Evolutionary conservation across 2,113 vertebrate genomes (phyloP).

Genomic region (Hippocampus mohnikei): DNA sequence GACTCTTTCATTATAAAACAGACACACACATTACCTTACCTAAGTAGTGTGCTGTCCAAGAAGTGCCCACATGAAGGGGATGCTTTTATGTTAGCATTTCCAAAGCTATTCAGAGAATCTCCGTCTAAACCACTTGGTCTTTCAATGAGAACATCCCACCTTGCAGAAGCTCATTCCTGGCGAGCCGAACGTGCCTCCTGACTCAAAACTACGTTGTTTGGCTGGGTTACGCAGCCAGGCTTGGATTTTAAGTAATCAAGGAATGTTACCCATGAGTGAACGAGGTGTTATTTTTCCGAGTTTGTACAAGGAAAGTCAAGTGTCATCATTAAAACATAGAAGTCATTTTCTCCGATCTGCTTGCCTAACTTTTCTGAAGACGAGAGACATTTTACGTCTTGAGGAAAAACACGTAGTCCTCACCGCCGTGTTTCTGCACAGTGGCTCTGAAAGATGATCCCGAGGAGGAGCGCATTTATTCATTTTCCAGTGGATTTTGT

Average conservation of each 20-base stretch:
- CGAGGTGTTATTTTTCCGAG: constrained; percentile 6
- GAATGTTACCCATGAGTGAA: constrained; percentile 31
- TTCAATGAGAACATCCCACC: constrained; percentile 35
- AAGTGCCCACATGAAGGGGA: constrained; percentile 45
- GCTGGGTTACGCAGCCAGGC: constrained; percentile 21
- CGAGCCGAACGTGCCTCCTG: constrained; percentile 48
- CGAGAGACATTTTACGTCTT: constrained; percentile 32
- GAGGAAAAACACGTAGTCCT: constrained; percentile 4
- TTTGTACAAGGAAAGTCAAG: constrained; percentile 35
- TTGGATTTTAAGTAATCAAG: constrained; percentile 50
- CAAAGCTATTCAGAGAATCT: constrained; percentile 45
- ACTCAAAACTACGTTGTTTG: constrained; percentile 41
- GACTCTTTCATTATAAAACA: constrained; percentile 28
- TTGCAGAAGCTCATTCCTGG: constrained; percentile 55
- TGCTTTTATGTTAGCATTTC: constrained; percentile 47
- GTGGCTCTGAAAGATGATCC: constrained; percentile 43
- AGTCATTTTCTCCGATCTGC: constrained; percentile 30
- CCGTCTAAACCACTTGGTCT: constrained; percentile 39
- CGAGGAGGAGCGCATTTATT: constrained; percentile 41
- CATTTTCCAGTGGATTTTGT: constrained; percentile 42
- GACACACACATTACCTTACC: constrained; percentile 32
- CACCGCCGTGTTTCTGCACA: constrained; percentile 10
- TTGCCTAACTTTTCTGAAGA: constrained; percentile 34
- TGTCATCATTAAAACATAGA: constrained; percentile 38
- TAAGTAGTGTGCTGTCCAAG: constrained; percentile 37